phyloP scores from a whole-genome alignment of 2,113 vertebrate species.

The sheep (Ovis aries) region ARS-UI_Ramb_v3.0 NC_056080.1:114229501-114230000 shows the following conservation, averaged over 20 bases:
- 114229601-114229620: constrained; percentile 16
- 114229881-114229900: constrained; percentile 7
- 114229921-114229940: constrained; percentile 30
- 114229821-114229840: constrained; percentile 41
- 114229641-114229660: neutral
- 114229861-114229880: neutral
- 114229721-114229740: neutral
- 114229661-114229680: neutral
- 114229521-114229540: no score
- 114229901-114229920: constrained; percentile 29
- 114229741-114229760: constrained; percentile 15
- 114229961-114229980: constrained; percentile 6
- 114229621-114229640: neutral
- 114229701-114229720: constrained; percentile 3
- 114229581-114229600: neutral
- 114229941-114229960: neutral
- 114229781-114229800: neutral
- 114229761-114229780: constrained; percentile 20
- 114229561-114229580: no score
- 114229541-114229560: no score
- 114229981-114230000: neutral
- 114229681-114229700: neutral
- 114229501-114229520: no score
- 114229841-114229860: neutral
- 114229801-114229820: neutral